phyloP scores from a whole-genome alignment of 2,113 vertebrate species.

The Antigone vipio region DNA sequence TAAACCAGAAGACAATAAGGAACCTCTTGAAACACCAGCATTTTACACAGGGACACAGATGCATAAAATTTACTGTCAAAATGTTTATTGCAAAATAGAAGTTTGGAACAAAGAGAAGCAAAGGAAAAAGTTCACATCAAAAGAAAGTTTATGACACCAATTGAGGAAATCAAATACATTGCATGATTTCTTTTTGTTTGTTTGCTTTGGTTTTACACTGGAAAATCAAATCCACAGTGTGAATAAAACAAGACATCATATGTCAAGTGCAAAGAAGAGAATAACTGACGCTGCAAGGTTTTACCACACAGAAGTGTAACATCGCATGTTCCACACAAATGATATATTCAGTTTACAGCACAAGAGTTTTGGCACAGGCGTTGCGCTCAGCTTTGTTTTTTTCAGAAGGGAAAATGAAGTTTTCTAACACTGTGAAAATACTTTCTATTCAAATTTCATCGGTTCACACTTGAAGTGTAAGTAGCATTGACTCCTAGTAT shows the following conservation, averaged over 20 bases:
- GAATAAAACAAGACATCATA: constrained; percentile 60
- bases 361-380: constrained; percentile 64
- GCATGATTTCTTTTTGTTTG: constrained; percentile 40
- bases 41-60: constrained; percentile 75
- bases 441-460: constrained; percentile 64
- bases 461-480: constrained; percentile 68
- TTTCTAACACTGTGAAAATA: constrained; percentile 67
- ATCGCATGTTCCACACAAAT: constrained; percentile 72
- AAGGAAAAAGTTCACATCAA: constrained; percentile 77
- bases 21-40: not conserved
- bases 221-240: constrained; percentile 71
- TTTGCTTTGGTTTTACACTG: constrained; percentile 60
- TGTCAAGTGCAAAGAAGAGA: constrained; percentile 61
- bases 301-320: constrained; percentile 71
- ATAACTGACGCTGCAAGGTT: constrained; percentile 59
- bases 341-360: constrained; percentile 66
- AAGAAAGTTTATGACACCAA: constrained; percentile 75
- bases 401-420: constrained; percentile 42
- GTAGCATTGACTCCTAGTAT: constrained; percentile 64
- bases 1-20: not conserved
- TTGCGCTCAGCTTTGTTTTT: constrained; percentile 58
- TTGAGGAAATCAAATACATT: constrained; percentile 68
- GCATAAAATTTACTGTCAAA: constrained; percentile 81
- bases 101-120: constrained; percentile 77
- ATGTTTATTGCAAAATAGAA: constrained; percentile 87